Evolutionary conservation across 1,140 invertebrate species (phyloP).

Genomic region (Ladona fulva): DNA sequence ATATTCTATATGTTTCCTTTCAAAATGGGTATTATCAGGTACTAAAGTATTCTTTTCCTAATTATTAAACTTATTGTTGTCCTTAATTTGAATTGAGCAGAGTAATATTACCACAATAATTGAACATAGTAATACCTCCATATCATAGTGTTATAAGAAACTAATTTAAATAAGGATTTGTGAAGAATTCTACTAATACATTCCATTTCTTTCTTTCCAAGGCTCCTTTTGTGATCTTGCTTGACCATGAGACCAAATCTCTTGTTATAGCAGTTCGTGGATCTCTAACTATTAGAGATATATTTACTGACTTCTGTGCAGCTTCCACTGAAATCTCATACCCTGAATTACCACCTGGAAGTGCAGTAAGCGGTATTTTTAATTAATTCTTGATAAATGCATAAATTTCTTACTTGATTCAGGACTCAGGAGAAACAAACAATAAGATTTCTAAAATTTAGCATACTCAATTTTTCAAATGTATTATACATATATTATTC

Average conservation of each 20-base stretch:
- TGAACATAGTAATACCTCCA: no score
- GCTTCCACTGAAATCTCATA: slow-evolving; percentile 64
- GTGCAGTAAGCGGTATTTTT: slow-evolving; percentile 38
- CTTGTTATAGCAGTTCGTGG: slow-evolving; percentile 81
- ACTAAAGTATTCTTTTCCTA: slow-evolving; percentile 10
- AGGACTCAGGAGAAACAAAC: no score
- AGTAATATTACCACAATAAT: no score
- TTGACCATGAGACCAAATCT: slow-evolving; percentile 69
- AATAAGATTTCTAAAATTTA: no score
- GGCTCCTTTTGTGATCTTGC: slow-evolving; percentile 76
- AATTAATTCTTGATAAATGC: slow-evolving; percentile 15
- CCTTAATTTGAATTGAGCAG: no score
- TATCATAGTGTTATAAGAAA: no score
- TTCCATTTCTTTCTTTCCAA: background rate
- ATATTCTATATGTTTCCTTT: slow-evolving; percentile 80
- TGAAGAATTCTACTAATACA: no score
- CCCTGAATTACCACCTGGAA: slow-evolving; percentile 57
- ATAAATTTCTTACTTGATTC: no score
- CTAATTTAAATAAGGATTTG: no score
- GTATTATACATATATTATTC: no score
- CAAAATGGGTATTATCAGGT: slow-evolving; percentile 75
- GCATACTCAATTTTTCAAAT: no score
- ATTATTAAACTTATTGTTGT: slow-evolving; percentile 12
- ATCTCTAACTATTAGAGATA: slow-evolving; percentile 75
- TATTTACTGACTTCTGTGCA: slow-evolving; percentile 83